A percentile compares a stretch with the other conserved stretches of the same genome.
Conservation (phyloP, 2,888 invertebrate genomes). For the Caenorhabditis virilis region DNA sequence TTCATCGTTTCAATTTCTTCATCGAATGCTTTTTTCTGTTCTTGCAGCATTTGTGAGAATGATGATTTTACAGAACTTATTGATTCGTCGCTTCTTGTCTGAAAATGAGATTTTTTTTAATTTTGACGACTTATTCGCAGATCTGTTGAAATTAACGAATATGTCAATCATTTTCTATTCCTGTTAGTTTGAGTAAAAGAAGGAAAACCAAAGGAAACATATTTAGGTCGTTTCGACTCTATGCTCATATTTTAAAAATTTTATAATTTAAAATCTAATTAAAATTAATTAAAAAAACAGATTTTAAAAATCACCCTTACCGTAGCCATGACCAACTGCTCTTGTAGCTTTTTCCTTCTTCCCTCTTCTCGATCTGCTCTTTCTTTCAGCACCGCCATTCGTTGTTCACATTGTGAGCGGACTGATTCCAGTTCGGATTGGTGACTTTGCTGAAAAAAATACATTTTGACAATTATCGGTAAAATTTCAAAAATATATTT, state of each 20-base stretch:
- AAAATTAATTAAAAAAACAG: too few relatives aligned
- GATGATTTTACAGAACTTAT: constrained; percentile 49
- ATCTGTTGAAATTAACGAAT: too few relatives aligned
- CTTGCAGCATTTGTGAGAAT: constrained; percentile 57
- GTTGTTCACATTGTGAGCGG: constrained; percentile 56
- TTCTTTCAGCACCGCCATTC: constrained; percentile 51
- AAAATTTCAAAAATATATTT: too few relatives aligned
- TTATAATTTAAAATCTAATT: too few relatives aligned
- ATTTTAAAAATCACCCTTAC: too few relatives aligned
- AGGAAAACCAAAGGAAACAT: too few relatives aligned
- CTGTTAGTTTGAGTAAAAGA: too few relatives aligned
- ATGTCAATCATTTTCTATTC: too few relatives aligned
- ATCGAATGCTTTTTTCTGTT: constrained; percentile 52
- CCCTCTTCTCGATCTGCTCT: constrained; percentile 56
- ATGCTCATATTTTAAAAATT: too few relatives aligned
- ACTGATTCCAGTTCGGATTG: constrained; percentile 53
- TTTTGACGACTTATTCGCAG: neutral
- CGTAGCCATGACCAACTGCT: constrained; percentile 51
- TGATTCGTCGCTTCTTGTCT: constrained; percentile 51
- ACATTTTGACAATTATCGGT: too few relatives aligned
- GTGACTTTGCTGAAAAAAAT: constrained; percentile 42
- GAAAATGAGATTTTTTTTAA: constrained; percentile 1
- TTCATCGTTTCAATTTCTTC: constrained; percentile 49
- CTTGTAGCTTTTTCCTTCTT: constrained; percentile 52
- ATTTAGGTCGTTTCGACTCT: too few relatives aligned